A percentile compares a stretch with the other conserved stretches of the same genome.
These are phyloP conservation scores for Clarias gariepinus DNA, from an alignment of 2,113 vertebrate species.

Conservation along the genomic window DNA sequence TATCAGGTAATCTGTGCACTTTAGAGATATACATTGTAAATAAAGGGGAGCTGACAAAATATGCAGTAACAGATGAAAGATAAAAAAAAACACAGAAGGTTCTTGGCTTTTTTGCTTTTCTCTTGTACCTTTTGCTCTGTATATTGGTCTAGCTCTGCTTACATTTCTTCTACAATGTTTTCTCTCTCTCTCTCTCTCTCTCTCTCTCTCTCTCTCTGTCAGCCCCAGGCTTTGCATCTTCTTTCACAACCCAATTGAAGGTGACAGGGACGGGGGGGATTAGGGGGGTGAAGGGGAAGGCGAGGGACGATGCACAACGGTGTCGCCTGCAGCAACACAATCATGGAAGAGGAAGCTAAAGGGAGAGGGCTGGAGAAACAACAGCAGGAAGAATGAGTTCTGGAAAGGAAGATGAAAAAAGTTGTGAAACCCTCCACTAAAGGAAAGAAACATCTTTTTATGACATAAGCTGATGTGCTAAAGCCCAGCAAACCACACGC, in stretches of 20 bases:
- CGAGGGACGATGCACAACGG: slow-evolving; percentile 53
- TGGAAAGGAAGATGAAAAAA: slow-evolving; percentile 47
- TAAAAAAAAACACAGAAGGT: neutral
- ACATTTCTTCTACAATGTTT: slow-evolving; percentile 6
- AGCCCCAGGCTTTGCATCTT: slow-evolving; percentile 73
- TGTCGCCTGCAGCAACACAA: slow-evolving; percentile 49
- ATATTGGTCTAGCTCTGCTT: neutral
- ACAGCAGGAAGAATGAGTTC: slow-evolving; percentile 50
- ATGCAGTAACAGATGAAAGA: neutral
- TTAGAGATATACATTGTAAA: neutral
- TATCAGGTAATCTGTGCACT: neutral
- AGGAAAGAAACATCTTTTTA: neutral
- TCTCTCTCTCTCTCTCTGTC: slow-evolving; percentile 44
- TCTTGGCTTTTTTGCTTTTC: neutral
- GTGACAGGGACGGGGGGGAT: slow-evolving; percentile 78
- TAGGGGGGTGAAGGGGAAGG: slow-evolving; percentile 65
- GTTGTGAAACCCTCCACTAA: neutral
- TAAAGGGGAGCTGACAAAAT: neutral
- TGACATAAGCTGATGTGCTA: neutral
- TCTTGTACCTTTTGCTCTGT: neutral
- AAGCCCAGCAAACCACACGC: neutral
- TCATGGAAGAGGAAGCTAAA: slow-evolving; percentile 30
- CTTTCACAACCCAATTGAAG: slow-evolving; percentile 79
- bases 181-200: slow-evolving; percentile 32
- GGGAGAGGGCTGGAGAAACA: slow-evolving; percentile 47